Evolutionary conservation across 2,888 invertebrate genomes (phyloP).

Genomic region (Carabus problematicus): DNA sequence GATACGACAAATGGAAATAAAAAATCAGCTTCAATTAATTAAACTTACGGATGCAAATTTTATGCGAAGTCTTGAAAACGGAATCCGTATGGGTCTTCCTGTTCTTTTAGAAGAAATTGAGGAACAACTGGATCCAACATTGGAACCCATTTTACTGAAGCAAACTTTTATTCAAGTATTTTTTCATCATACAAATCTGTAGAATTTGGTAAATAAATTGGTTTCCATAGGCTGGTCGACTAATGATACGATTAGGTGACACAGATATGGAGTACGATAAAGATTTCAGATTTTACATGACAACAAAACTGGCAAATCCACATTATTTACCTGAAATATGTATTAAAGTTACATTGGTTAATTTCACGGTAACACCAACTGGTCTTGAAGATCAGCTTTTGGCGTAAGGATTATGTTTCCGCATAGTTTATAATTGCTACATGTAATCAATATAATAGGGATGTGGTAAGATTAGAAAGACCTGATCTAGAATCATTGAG

Average conservation of each 20-base stretch:
- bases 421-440: conserved; percentile 9
- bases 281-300: conserved; percentile 87
- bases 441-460: conserved; percentile 59
- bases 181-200: background rate
- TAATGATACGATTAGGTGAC: conserved; percentile 85
- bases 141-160: conserved; percentile 82
- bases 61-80: conserved; percentile 79
- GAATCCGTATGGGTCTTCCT: conserved; percentile 84
- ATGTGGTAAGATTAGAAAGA: conserved; percentile 88
- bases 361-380: conserved; percentile 89
- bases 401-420: conserved; percentile 67
- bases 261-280: conserved; percentile 87
- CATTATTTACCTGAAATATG: conserved; percentile 94
- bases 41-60: conserved; percentile 81
- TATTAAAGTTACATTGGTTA: conserved; percentile 90
- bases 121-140: conserved; percentile 85
- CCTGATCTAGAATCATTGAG: conserved; percentile 86
- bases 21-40: conserved; percentile 75
- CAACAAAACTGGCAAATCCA: conserved; percentile 91
- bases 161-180: conserved; percentile 76
- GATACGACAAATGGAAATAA: conserved; percentile 87
- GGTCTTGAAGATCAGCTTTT: conserved; percentile 92
- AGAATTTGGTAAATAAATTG: conserved; percentile 16
- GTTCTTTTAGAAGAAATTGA: conserved; percentile 88
- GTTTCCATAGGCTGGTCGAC: conserved; percentile 71